Evolutionary conservation across 2,113 vertebrate species (phyloP).

Genomic region (Anarrhichthys ocellatus): DNA sequence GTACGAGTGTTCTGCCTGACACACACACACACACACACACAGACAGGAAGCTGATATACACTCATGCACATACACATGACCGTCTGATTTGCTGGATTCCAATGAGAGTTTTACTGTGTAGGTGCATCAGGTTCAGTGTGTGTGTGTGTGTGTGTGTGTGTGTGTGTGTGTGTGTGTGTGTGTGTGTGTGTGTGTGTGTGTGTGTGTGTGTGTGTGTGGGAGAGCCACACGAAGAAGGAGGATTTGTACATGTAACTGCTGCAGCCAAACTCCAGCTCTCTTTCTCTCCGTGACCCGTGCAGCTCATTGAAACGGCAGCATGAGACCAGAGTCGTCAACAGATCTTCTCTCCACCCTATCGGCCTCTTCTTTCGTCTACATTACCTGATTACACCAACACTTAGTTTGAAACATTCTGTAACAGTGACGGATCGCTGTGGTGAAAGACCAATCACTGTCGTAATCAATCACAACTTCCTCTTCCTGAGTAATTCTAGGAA

Average conservation of each 20-base stretch:
- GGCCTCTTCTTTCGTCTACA: conserved; percentile 18
- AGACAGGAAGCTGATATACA: conserved; percentile 29
- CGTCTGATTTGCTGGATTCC: conserved; percentile 41
- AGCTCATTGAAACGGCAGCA: conserved; percentile 28
- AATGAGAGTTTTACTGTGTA: conserved; percentile 32
- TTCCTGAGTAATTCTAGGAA: not conserved
- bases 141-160: conserved; percentile 27
- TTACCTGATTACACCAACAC: conserved; percentile 39
- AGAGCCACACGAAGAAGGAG: not conserved
- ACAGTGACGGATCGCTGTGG: conserved; percentile 6
- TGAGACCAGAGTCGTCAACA: conserved; percentile 32
- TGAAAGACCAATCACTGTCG: conserved; percentile 18
- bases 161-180: conserved; percentile 4
- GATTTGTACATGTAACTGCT: conserved; percentile 4
- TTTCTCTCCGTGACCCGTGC: conserved; percentile 33
- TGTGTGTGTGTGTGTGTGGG: conserved; percentile 23
- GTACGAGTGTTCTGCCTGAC: conserved; percentile 20
- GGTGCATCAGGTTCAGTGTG: conserved; percentile 25
- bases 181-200: conserved; percentile 17
- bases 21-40: conserved; percentile 35
- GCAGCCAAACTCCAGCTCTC: conserved; percentile 11
- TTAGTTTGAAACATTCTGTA: conserved; percentile 14
- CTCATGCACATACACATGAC: conserved; percentile 35
- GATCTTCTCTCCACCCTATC: conserved; percentile 23
- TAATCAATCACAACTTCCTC: conserved; percentile 27